Conservation (phyloP, 2,113 vertebrate species). For the Galbula dea region DNA sequence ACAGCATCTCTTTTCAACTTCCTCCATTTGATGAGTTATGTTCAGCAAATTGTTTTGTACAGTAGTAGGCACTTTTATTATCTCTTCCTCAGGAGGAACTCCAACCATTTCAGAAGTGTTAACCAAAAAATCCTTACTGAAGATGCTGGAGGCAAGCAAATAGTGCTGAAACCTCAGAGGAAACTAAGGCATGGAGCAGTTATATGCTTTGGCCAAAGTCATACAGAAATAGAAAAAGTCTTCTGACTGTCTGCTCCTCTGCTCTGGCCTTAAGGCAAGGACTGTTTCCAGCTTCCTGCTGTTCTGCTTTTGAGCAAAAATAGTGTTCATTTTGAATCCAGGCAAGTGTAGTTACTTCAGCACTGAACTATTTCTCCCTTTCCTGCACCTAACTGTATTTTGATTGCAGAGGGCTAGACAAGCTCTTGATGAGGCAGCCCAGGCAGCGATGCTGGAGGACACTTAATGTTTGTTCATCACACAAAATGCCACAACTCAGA, state of each 20-base stretch:
- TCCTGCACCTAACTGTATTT: not conserved
- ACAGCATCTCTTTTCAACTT: not conserved
- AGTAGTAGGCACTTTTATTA: not conserved
- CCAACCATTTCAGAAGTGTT: not conserved
- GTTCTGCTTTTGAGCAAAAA: not conserved
- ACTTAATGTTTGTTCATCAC: not conserved
- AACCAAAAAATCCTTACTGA: not conserved
- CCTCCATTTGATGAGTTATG: not conserved
- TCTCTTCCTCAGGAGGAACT: not conserved
- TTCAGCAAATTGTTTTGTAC: not conserved
- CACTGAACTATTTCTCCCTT: not conserved
- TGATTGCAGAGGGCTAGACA: not conserved
- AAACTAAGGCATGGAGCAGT: not conserved
- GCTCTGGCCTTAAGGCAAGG: not conserved
- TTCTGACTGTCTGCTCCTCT: not conserved
- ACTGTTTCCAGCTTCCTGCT: not conserved
- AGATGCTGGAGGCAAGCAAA: not conserved
- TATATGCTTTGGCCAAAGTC: not conserved
- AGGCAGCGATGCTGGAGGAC: not conserved
- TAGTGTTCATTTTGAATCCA: not conserved
- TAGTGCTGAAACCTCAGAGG: not conserved
- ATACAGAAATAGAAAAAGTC: not conserved
- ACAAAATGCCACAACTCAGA: not conserved
- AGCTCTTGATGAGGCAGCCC: not conserved
- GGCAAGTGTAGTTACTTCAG: not conserved